Evolutionary conservation across 2,888 invertebrate species (phyloP), one percentile per base, ranked within the genome.

Genomic region (Ethmia dodecea): DNA sequence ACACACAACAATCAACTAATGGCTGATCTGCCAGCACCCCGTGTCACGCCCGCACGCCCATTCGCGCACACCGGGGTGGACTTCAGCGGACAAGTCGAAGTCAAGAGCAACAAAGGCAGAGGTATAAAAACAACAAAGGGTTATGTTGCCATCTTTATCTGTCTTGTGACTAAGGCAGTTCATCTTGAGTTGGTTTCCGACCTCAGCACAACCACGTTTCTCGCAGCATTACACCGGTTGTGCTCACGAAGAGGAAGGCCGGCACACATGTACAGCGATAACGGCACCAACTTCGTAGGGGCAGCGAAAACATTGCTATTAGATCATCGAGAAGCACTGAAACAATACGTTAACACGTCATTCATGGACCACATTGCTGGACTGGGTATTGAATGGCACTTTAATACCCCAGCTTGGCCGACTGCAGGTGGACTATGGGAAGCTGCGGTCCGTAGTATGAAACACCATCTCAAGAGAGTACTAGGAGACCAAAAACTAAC

Each of bases 401-500:
- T 43, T 11, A 41, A 41, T 4, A 33, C 43, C 1, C 45, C 45
- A 3, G 27, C 34, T 1, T 37, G 36, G 34, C 42, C 40, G 2
- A 26, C 25, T 8, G 40, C 37, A 16, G 44, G 40, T 0, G 40
- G 41, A 2, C 22, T 39, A 8, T 47, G 42, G 42, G 42, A 47
- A 28, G 30, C 34, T 1, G 36, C 40, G 8, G 47, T 47, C 0
- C 40, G 39, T 6, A 32, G 26, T 8, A 6, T 38, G 3, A 42
- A 42, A 18, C 15, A 37, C 18, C 42, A 45, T 13, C 13, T 42
- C 2, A 27, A 26, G 13, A 29, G 38, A 1, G 37, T 41, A n/a
- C n/a, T n/a, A n/a, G n/a, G n/a, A n/a, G n/a, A n/a, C n/a, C n/a
- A n/a, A n/a, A n/a, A n/a, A n/a, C 16, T 47, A 2, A 45, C 46